Evolutionary conservation across 2,113 vertebrate genomes (phyloP).

Genomic region (Callaeas wilsoni): DNA sequence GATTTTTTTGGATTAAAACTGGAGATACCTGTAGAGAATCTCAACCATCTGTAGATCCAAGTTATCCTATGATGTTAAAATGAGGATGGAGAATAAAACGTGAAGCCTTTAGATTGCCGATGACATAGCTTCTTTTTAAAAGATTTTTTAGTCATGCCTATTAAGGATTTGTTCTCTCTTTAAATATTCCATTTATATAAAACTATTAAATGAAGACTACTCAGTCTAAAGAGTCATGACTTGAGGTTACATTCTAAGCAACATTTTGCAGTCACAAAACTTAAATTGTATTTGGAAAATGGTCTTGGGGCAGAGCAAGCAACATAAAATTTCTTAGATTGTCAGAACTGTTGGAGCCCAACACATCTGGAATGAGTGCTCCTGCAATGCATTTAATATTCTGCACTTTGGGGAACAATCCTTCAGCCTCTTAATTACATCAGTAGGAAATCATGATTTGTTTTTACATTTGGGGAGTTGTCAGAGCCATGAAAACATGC

Average conservation of each 20-base stretch:
- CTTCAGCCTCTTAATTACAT: background rate
- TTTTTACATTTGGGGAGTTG: background rate
- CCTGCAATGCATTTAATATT: background rate
- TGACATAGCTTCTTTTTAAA: background rate
- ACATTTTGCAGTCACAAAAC: background rate
- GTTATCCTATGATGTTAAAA: background rate
- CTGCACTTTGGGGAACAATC: background rate
- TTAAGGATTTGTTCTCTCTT: background rate
- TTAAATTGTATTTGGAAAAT: background rate
- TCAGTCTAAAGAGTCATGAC: background rate
- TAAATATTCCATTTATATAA: background rate
- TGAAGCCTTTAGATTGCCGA: background rate
- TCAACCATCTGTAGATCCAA: background rate
- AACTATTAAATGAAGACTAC: background rate
- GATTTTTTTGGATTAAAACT: background rate
- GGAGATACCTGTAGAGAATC: background rate
- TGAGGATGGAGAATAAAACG: background rate
- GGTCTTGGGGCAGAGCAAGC: background rate
- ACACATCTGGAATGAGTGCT: background rate
- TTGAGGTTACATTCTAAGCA: background rate
- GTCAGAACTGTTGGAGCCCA: background rate
- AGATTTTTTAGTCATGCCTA: background rate
- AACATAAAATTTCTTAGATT: background rate
- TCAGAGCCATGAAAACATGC: background rate
- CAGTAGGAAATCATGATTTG: background rate